These are phyloP conservation scores for Neodiprion pinetum DNA, from an alignment of 1,140 invertebrate genomes.

Conservation along the genomic window DNA sequence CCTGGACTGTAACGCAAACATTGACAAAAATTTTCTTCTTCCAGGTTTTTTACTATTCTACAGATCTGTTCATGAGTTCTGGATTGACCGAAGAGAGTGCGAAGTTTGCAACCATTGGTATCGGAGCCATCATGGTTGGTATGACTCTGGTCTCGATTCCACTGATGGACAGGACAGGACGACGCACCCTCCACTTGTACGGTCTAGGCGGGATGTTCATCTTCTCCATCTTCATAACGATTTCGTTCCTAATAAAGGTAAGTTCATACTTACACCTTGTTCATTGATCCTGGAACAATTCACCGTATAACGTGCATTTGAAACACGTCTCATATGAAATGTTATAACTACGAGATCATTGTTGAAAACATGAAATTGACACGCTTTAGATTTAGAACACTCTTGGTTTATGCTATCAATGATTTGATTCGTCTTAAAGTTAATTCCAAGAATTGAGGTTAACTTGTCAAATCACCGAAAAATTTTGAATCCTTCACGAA, in stretches of 20 bases:
- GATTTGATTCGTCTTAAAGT: too few relatives aligned
- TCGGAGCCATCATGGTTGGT: conserved; percentile 95
- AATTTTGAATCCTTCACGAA: too few relatives aligned
- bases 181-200: conserved; percentile 92
- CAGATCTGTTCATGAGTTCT: conserved; percentile 86
- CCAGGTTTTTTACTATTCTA: conserved; percentile 97
- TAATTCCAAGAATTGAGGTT: too few relatives aligned
- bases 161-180: conserved; percentile 93
- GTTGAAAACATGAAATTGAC: too few relatives aligned
- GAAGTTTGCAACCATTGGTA: conserved; percentile 94
- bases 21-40: conserved; percentile 20
- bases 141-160: conserved; percentile 97
- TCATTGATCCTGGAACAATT: background rate
- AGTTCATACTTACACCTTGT: conserved; percentile 36
- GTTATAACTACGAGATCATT: too few relatives aligned
- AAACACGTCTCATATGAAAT: background rate
- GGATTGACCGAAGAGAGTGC: conserved; percentile 86
- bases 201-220: conserved; percentile 97
- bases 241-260: conserved; percentile 93
- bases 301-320: background rate
- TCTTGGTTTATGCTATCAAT: too few relatives aligned
- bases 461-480: too few relatives aligned
- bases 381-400: too few relatives aligned
- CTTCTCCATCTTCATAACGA: conserved; percentile 97
- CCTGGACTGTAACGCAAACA: conserved; percentile 15